Evolutionary conservation across 2,113 vertebrate species (phyloP).

Genomic region (Lasiurus cinereus): DNA sequence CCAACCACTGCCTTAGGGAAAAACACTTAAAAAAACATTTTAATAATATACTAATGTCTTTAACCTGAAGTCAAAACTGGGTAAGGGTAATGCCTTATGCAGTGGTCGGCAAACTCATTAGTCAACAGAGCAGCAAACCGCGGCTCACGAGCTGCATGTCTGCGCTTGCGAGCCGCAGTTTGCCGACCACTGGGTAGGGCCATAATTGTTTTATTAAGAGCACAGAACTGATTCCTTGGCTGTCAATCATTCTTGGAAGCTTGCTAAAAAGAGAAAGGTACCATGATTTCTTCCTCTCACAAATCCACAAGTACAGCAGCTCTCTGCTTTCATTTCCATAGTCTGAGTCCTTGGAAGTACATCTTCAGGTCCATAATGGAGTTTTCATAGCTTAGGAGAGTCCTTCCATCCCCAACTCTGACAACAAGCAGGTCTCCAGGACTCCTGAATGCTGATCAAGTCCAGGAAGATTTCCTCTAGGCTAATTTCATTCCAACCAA

Average conservation of each 20-base stretch:
- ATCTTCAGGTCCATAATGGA: not conserved
- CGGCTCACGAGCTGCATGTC: too few relatives aligned
- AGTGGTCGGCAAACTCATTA: too few relatives aligned
- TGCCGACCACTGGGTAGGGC: too few relatives aligned
- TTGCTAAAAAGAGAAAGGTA: not conserved
- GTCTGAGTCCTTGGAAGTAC: not conserved
- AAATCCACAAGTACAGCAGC: not conserved
- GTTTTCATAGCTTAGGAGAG: not conserved
- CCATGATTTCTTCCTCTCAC: slow-evolving; percentile 3
- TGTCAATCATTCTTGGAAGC: not conserved
- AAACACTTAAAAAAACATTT: too few relatives aligned
- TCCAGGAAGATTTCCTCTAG: slow-evolving; percentile 32
- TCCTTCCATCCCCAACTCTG: not conserved
- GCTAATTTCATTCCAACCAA: not conserved
- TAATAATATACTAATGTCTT: too few relatives aligned
- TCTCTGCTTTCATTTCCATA: slow-evolving; percentile 12
- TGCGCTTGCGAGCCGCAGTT: too few relatives aligned
- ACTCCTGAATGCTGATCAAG: not conserved
- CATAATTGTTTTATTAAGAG: too few relatives aligned
- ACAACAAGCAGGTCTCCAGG: not conserved
- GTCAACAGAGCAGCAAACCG: too few relatives aligned
- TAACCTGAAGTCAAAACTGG: too few relatives aligned
- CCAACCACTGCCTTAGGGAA: too few relatives aligned
- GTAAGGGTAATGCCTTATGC: too few relatives aligned
- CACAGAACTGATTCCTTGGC: not conserved